These are phyloP conservation scores for Myripristis jacobus DNA, from an alignment of 2,797 vertebrate genomes.

Conservation along the genomic window DNA sequence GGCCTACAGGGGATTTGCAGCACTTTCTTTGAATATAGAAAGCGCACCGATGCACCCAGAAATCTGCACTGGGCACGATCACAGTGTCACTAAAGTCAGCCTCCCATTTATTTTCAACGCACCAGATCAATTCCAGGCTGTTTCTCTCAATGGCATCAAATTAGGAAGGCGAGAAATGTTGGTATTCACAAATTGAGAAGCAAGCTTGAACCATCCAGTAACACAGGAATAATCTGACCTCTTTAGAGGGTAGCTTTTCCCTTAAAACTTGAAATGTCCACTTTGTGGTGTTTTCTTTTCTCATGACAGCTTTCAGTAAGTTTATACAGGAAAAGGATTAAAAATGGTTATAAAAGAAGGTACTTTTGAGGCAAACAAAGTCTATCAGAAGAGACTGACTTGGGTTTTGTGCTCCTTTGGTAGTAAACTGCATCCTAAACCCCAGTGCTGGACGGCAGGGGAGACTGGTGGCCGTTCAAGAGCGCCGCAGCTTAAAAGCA, in stretches of 20 bases:
- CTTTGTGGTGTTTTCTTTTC: conserved; percentile 18
- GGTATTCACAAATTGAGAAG: conserved; percentile 37
- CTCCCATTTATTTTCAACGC: conserved; percentile 23
- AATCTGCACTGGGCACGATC: conserved; percentile 38
- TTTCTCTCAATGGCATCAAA: conserved; percentile 9
- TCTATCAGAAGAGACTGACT: conserved; percentile 72
- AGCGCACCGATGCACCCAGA: conserved; percentile 32
- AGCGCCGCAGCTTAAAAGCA: conserved; percentile 46
- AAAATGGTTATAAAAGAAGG: conserved; percentile 79
- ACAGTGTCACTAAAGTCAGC: conserved; percentile 58
- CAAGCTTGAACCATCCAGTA: conserved; percentile 23
- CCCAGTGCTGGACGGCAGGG: conserved; percentile 49
- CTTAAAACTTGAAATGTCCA: conserved; percentile 43
- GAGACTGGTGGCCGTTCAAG: conserved; percentile 47
- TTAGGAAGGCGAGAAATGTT: conserved; percentile 1
- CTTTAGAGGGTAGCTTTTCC: conserved; percentile 41
- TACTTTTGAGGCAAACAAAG: conserved; percentile 70
- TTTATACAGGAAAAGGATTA: conserved; percentile 62
- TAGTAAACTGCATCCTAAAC: conserved; percentile 72
- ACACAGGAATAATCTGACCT: conserved; percentile 38
- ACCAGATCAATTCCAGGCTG: conserved; percentile 11
- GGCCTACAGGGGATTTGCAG: conserved; percentile 12
- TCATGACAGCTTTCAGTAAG: conserved; percentile 57
- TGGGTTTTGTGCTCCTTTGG: conserved; percentile 82
- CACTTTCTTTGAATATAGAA: conserved; percentile 21